Evolutionary conservation across 2,797 vertebrate species (phyloP), one percentile per base, ranked within the genome.

Genomic region (Micrastur ruficollis): DNA sequence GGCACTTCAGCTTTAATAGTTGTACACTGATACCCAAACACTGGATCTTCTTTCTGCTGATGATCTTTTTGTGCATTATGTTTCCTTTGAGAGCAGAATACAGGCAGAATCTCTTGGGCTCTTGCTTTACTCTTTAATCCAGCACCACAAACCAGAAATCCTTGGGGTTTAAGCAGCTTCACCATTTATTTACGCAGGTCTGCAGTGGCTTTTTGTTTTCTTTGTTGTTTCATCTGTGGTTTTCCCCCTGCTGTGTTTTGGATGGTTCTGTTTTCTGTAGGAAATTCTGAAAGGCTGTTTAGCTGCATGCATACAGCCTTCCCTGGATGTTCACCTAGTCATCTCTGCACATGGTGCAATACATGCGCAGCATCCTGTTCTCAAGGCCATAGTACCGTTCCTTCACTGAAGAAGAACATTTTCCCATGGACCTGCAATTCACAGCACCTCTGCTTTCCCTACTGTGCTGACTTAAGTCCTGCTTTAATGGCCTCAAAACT

Each of bases 151-250:
- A 90, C 70, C 70, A 94, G 70, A 81, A 94, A 92, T 62, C 86
- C 70, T 75, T 9, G 3, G 78, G 68, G 31, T 90, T 94, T 95
- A 81, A 93, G 71, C 42, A 73, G 83, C 76, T 95, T 95, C 66
- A 8, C 38, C 62, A 53, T 62, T 94, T 95, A 75, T 94, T 94
- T 93, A 81, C 46, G 58, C 32, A 93, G 82, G 83, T 94, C 80
- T 74, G 32, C 11, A 9, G 86, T 38, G 9, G 62, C 76, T 90
- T 94, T 94, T 92, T 94, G 65, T 78, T 93, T 91, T 86, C 42
- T 75, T 89, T 93, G 55, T 79, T 96, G 58, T 81, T 89, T 75
- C 53, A 36, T 84, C 73, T 92, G 59, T 87, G 74, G 55, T 59
- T 88, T 10, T 1, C 23, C 29, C 26, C 47, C 22, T 0, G 0